These are phyloP conservation scores for Calidris pugnax DNA, from an alignment of 2,113 vertebrate species.

Conservation along the genomic window DNA sequence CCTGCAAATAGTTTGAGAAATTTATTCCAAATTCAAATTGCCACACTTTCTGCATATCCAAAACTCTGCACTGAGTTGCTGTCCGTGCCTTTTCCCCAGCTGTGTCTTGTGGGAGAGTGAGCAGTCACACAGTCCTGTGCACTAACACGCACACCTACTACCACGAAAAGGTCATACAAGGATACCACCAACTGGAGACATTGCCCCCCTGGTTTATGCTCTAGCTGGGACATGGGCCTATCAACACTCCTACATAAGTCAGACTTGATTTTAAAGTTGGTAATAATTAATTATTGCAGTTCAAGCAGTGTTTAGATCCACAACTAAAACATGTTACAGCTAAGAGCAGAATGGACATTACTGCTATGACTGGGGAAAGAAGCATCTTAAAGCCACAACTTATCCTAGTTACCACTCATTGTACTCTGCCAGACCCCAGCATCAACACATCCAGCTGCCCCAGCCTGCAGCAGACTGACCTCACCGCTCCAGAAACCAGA, in stretches of 20 bases:
- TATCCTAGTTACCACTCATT: neutral
- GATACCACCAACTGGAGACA: neutral
- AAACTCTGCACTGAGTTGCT: neutral
- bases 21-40: neutral
- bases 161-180: neutral
- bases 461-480: neutral
- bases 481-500: neutral
- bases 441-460: neutral
- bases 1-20: neutral
- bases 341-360: neutral
- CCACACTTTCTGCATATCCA: neutral
- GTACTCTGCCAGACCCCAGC: neutral
- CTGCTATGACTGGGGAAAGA: neutral
- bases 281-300: neutral
- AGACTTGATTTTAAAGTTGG: neutral
- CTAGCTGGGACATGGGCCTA: neutral
- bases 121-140: neutral
- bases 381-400: neutral
- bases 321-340: neutral
- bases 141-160: neutral
- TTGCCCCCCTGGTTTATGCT: neutral
- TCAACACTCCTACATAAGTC: neutral
- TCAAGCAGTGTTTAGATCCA: neutral
- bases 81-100: neutral
- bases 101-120: neutral